Conservation (phyloP, 2,888 invertebrate species). For the Deroplatys truncata region DNA sequence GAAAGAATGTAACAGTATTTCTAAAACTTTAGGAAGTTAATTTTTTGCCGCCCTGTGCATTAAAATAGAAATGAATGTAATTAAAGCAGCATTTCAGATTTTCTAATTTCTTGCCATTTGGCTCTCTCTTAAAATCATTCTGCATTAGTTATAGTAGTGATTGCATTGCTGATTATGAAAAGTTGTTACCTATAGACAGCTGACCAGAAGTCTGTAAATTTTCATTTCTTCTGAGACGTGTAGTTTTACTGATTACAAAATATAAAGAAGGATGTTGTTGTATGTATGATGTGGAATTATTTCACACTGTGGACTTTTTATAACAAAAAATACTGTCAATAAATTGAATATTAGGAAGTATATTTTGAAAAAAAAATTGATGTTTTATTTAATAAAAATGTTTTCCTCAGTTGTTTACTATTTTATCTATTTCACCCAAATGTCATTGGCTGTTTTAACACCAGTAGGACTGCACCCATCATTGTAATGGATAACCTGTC, state of each 20-base stretch:
- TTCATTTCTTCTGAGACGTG: not conserved
- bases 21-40: not conserved
- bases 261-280: not conserved
- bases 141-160: not conserved
- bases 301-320: not conserved
- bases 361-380: not conserved
- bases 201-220: not conserved
- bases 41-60: not conserved
- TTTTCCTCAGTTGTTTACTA: not conserved
- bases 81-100: too few relatives aligned
- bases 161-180: not conserved
- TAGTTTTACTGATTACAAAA: not conserved
- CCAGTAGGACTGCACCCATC: too few relatives aligned
- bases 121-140: not conserved
- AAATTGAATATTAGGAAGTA: slow-evolving; percentile 12
- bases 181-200: not conserved
- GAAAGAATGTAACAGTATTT: not conserved
- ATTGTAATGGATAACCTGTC: too few relatives aligned
- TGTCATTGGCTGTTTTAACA: too few relatives aligned
- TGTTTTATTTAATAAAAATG: not conserved
- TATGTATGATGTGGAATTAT: not conserved
- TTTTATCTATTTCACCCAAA: too few relatives aligned
- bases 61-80: not conserved
- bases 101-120: slow-evolving; percentile 1
- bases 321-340: slow-evolving; percentile 2